Evolutionary conservation across 2,797 vertebrate species (phyloP), one percentile per base, ranked within the genome.

Genomic region (Florisuga fusca): DNA sequence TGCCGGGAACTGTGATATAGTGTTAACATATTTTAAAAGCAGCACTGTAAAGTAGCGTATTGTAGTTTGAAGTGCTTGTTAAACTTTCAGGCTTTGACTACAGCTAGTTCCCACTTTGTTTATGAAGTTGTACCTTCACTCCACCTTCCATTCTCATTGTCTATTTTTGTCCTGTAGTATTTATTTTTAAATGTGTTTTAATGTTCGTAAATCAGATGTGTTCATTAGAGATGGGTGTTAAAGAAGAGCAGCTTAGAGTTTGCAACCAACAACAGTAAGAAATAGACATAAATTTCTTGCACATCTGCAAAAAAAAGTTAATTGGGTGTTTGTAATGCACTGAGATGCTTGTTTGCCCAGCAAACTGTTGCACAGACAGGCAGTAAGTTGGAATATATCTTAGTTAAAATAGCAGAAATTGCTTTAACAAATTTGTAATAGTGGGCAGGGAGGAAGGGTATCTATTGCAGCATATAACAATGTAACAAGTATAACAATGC

Each of bases 1-100:
- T 95, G 90, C 96, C 3, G 18, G 94, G 92, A 95, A 94, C 94
- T 91, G 68, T 85, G 90, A 95, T 96, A 94, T 10, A 86, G 89
- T 81, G 92, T 81, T 95, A 95, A 91, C 55, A 50, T 95, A 85
- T 89, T 95, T 95, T 95, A 89, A 95, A 85, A 90, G 69, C 76
- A 92, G 69, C 45, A 18, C 72, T 73, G 59, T 82, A 15, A 90
- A 95, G 61, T 34, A 93, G 73, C 81, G 62, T 79, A 63, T 55
- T 94, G 66, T 84, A 85, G 38, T 91, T 97, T 92, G 95, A 92
- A 92, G 92, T 85, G 87, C 33, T 36, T 80, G 64, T 48, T 80
- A 75, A 93, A 67, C 76, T 92, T 62, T 75, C 15, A 43, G 46
- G 9, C 67, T 76, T 71, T 76, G 61, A 87, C 74, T 84, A 22